phyloP scores from a whole-genome alignment of 2,888 invertebrate genomes.

The Alentia gelatinosa region DNA sequence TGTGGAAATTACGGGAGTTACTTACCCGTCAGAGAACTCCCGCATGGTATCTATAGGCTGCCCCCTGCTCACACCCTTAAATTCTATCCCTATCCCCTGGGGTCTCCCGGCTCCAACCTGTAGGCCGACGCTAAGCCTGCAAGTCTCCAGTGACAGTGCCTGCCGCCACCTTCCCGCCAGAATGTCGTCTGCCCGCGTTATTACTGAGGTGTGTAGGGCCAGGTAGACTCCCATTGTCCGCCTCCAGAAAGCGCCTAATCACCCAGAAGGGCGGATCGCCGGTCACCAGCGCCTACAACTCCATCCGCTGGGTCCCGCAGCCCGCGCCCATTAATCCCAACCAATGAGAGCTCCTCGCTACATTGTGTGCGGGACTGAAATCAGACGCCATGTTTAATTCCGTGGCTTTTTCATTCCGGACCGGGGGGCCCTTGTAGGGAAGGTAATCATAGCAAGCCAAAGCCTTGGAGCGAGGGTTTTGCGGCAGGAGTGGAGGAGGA shows the following conservation, averaged over 20 bases:
- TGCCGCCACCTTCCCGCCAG: no score
- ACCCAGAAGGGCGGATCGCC: neutral
- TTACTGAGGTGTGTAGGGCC: slow-evolving; percentile 2
- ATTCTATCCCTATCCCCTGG: neutral
- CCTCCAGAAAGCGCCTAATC: slow-evolving; percentile 11
- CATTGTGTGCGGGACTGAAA: slow-evolving; percentile 48
- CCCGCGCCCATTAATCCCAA: slow-evolving; percentile 18
- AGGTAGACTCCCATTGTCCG: slow-evolving; percentile 6
- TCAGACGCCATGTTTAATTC: slow-evolving; percentile 53
- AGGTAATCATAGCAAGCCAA: slow-evolving; percentile 2
- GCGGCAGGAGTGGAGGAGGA: neutral
- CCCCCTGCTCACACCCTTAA: no score
- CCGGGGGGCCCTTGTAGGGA: neutral
- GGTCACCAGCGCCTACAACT: neutral
- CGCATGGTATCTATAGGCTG: no score
- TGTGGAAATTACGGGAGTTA: no score
- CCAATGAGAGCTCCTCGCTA: slow-evolving; percentile 31
- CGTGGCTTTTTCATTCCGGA: slow-evolving; percentile 5
- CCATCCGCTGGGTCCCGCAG: neutral
- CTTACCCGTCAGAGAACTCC: no score
- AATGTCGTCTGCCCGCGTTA: no score
- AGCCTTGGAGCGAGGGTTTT: slow-evolving; percentile 32
- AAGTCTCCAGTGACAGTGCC: slow-evolving; percentile 6
- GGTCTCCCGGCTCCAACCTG: neutral
- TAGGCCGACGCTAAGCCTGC: neutral